Evolutionary conservation across 1,140 invertebrate genomes (phyloP).

Genomic region (Manduca sexta): DNA sequence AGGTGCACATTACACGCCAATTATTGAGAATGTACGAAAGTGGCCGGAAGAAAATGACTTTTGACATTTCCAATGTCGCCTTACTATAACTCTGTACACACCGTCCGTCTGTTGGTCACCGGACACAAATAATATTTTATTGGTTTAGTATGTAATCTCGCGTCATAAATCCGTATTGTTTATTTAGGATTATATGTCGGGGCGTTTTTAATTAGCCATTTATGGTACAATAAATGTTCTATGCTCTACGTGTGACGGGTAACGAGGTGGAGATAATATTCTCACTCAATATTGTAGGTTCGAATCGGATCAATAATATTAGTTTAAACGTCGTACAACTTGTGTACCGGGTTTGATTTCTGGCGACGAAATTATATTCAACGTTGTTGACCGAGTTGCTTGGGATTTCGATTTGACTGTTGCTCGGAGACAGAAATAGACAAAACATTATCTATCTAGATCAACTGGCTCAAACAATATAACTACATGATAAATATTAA

Average conservation of each 20-base stretch:
- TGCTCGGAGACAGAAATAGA: too few species aligned
- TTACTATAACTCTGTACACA: background rate
- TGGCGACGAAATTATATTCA: background rate
- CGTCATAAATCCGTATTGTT: conserved; percentile 16
- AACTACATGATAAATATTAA: too few species aligned
- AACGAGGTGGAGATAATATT: too few species aligned
- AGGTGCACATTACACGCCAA: too few species aligned
- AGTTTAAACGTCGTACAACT: too few species aligned
- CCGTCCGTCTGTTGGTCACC: background rate
- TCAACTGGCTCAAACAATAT: too few species aligned
- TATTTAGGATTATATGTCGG: background rate
- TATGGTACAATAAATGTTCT: background rate
- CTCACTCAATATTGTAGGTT: too few species aligned
- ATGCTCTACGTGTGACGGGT: background rate
- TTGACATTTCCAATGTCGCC: background rate
- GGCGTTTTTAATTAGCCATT: conserved; percentile 2
- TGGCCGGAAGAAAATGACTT: too few species aligned
- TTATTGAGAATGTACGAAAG: too few species aligned
- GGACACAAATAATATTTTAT: conserved; percentile 18
- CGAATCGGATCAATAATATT: too few species aligned
- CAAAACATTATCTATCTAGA: too few species aligned
- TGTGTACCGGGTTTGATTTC: too few species aligned
- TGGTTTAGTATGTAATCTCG: conserved; percentile 13
- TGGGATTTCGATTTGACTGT: background rate
- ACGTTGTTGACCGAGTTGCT: background rate